These are phyloP conservation scores for Mormoops blainvillei DNA, from an alignment of 2,113 vertebrate genomes.

Conservation along the genomic window DNA sequence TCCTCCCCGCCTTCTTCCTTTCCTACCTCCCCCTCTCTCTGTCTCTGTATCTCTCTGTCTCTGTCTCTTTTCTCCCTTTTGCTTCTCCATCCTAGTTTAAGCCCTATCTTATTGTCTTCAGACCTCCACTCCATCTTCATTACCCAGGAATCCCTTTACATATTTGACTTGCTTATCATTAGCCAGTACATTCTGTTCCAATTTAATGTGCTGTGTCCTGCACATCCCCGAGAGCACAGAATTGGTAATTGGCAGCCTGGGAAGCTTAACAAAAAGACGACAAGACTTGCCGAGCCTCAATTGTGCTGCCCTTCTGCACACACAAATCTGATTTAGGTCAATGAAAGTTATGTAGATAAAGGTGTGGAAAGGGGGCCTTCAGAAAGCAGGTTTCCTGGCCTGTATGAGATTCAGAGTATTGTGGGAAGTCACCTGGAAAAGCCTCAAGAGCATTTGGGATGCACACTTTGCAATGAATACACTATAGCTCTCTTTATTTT, in stretches of 20 bases:
- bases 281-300: constrained; percentile 46
- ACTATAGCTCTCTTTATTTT: background rate
- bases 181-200: constrained; percentile 42
- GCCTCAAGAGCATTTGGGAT: background rate
- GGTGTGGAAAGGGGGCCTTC: constrained; percentile 4
- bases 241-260: constrained; percentile 66
- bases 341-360: constrained; percentile 63
- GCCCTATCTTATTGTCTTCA: background rate
- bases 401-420: background rate
- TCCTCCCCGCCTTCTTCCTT: background rate
- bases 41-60: background rate
- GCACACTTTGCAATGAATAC: background rate
- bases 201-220: constrained; percentile 47
- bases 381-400: constrained; percentile 19
- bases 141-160: constrained; percentile 38
- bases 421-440: background rate
- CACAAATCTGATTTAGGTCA: constrained; percentile 62
- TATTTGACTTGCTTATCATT: constrained; percentile 59
- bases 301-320: constrained; percentile 42
- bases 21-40: background rate
- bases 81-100: constrained; percentile 4
- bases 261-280: constrained; percentile 65
- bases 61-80: background rate
- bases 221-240: constrained; percentile 13
- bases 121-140: constrained; percentile 27